Base-by-base conservation (phyloP, 2,797 vertebrate species). In the Labroides dimidiatus region DNA sequence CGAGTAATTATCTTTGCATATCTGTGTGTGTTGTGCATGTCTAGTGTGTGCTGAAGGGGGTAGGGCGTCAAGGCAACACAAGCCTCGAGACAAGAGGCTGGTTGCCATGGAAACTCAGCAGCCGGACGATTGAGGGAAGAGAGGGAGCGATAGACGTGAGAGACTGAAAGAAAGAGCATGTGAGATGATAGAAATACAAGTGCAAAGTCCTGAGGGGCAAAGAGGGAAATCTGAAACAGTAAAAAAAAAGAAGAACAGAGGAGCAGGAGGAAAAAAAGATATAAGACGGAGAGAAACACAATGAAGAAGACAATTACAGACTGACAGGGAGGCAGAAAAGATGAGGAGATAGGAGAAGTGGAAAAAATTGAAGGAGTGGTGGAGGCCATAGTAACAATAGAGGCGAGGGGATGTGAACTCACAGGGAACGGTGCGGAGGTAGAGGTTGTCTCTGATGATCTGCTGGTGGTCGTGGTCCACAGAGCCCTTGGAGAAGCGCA, bases 361-460 rank as follows among this genome's bases (percentile, higher is more conserved):
- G 61, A 69, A 50, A 20, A 60, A 54, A 64, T 12, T 23, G 54
- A 61, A 16, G 37, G 63, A 59, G 45, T 6, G 44, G 51, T 39
- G 27, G 59, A 66, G 45, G 47, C 17, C 11, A 54, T 47, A 39
- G 39, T 54, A 43, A 27, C 55, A 17, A 53, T 1, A 13, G 36
- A 50, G 45, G n/a, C 1, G 4, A 4, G 2, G 43, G 7, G 48
- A 45, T n/a, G 52, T 54, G 45, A 59, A 98, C 98, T 99, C 81
- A 99, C 98, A 99, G 77, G 98, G 98, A 90, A 99, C 96, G 0
- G 97, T 99, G 81, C 98, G 97, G 93, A 99, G 96, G 96, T 99
- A 99, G 93, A 99, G 97, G 89, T 99, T 99, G 94, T 99, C 98
- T 87, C 98, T 95, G 90, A 99, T 99, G 91, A 99, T 99, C 94